Evolutionary conservation across 2,888 invertebrate species (phyloP).

Genomic region (Eupithecia exiguata): DNA sequence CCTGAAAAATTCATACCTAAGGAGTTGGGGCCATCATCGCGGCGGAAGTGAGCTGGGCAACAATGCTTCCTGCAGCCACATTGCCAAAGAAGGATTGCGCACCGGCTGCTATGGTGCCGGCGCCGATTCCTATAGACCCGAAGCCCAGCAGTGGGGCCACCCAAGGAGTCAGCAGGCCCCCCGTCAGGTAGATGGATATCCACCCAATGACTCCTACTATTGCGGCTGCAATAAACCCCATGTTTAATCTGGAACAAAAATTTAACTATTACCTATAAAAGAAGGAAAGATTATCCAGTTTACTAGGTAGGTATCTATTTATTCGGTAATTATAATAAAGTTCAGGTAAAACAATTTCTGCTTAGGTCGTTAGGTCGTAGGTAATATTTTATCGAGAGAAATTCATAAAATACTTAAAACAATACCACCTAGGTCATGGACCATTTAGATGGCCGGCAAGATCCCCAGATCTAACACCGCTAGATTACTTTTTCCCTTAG

Average conservation of each 20-base stretch:
- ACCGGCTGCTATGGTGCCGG: constrained; percentile 64
- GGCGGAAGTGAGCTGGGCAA: constrained; percentile 65
- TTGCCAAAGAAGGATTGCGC: constrained; percentile 72
- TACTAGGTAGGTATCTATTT: too few species aligned
- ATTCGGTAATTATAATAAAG: too few species aligned
- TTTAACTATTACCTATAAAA: background rate
- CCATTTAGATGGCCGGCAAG: too few species aligned
- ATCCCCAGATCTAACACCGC: too few species aligned
- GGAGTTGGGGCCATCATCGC: constrained; percentile 74
- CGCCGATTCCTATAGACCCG: constrained; percentile 61
- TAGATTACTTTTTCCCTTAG: too few species aligned
- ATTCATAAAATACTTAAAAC: too few species aligned
- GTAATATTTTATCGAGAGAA: too few species aligned
- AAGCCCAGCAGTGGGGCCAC: constrained; percentile 68
- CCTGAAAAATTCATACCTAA: constrained; percentile 48
- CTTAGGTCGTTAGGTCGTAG: too few species aligned
- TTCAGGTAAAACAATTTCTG: too few species aligned
- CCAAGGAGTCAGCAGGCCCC: constrained; percentile 59
- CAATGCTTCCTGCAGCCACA: constrained; percentile 66
- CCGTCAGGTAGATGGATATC: constrained; percentile 62
- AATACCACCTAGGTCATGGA: too few species aligned
- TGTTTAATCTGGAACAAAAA: constrained; percentile 38
- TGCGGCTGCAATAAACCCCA: constrained; percentile 63
- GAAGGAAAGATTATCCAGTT: too few species aligned
- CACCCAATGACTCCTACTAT: constrained; percentile 62